phyloP scores from a whole-genome alignment of 2,797 vertebrate genomes.

The Loris lydekkerianus region DNA sequence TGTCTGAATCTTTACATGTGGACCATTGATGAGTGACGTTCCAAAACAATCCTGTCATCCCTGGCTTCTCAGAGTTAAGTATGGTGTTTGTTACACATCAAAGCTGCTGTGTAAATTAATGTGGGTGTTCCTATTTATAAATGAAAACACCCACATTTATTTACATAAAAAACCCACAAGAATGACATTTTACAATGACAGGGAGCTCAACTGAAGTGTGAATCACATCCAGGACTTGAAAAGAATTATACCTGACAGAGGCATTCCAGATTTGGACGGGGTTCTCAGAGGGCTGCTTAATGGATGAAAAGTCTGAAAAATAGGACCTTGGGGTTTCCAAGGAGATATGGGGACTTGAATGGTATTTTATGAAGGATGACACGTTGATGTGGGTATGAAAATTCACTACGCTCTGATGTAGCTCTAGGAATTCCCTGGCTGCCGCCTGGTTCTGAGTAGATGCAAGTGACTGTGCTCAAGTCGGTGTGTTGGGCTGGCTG shows the following conservation, averaged over 20 bases:
- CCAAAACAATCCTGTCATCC: neutral
- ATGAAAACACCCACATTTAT: neutral
- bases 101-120: conserved; percentile 20
- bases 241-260: conserved; percentile 27
- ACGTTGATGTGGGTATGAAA: neutral
- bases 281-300: neutral
- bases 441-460: conserved; percentile 28
- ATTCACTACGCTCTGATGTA: neutral
- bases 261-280: neutral
- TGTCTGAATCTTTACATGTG: neutral
- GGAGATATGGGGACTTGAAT: neutral
- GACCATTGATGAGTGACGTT: neutral
- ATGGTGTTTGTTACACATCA: conserved; percentile 59
- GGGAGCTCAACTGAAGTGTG: conserved; percentile 3
- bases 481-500: neutral
- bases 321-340: conserved; percentile 14
- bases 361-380: conserved; percentile 34
- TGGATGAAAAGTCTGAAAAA: neutral
- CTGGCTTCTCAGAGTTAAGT: neutral
- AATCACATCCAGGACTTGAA: neutral
- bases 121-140: conserved; percentile 39
- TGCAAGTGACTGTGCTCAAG: neutral
- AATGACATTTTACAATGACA: conserved; percentile 48
- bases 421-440: conserved; percentile 37
- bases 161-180: neutral